phyloP scores from a whole-genome alignment of 2,888 invertebrate genomes.

The Unio delphinus region DNA sequence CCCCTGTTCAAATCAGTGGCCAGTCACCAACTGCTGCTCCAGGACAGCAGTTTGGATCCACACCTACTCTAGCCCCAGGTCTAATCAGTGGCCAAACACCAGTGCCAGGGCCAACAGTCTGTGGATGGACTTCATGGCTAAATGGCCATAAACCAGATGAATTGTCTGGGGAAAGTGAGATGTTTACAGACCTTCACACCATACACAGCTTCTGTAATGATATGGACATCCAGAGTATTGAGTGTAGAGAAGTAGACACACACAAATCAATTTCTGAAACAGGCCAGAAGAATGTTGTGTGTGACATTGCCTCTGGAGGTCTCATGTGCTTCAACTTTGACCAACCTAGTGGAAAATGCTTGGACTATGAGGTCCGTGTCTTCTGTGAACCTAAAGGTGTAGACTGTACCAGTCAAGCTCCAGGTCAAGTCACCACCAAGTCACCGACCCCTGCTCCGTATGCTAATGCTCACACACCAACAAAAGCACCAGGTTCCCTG shows the following conservation, averaged over 20 bases:
- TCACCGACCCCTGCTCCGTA: constrained; percentile 2
- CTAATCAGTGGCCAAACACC: constrained; percentile 3
- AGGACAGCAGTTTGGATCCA: not conserved
- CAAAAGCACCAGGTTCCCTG: constrained; percentile 4
- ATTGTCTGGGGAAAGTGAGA: constrained; percentile 61
- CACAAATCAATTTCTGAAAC: constrained; percentile 31
- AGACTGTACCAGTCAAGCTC: constrained; percentile 27
- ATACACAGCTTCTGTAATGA: constrained; percentile 48
- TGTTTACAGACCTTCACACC: constrained; percentile 42
- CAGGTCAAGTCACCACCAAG: constrained; percentile 30
- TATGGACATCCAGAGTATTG: constrained; percentile 54
- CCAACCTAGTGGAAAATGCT: constrained; percentile 47
- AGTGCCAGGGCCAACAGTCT: constrained; percentile 44
- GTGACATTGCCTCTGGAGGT: constrained; percentile 72
- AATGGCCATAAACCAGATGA: constrained; percentile 73
- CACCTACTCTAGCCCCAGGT: constrained; percentile 1
- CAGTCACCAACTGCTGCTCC: constrained; percentile 7
- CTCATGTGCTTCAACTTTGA: constrained; percentile 76
- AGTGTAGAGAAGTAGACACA: constrained; percentile 45
- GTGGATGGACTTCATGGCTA: constrained; percentile 88
- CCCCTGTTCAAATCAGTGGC: not conserved
- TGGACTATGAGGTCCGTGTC: constrained; percentile 63
- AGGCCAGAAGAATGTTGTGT: constrained; percentile 30
- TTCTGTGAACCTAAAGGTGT: constrained; percentile 73
- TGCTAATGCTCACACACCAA: constrained; percentile 1